Base-by-base conservation (phyloP, 2,888 invertebrate species). In the Helleia helle region DNA sequence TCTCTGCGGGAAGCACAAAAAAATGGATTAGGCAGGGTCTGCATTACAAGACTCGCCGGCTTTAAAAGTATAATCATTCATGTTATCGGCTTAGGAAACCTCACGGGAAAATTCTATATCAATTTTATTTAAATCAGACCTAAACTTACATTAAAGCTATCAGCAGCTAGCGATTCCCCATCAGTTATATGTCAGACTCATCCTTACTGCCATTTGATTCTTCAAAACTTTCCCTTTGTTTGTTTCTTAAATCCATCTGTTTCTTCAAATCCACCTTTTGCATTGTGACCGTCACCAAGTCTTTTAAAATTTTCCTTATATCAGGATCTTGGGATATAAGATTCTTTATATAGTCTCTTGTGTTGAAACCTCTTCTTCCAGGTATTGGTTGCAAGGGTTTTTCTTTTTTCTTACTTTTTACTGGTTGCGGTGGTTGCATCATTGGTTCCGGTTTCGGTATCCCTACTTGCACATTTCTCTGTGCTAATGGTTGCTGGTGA, bases 241-340 rank as follows among this genome's bases (percentile, higher is more conserved):
- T 8, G 6, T 2, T 18, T 18, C 49, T 59, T 0, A 48, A 36
- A 2, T 67, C 65, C 1, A 73, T 45, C 55, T 66, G 54, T 7
- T 75, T 69, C 44, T 71, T 48, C 38, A 83, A 43, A 53, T 77
- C 71, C 3, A 74, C 77, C 48, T 84, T 84, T 59, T 79, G 67
- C 74, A 83, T 81, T 1, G 83, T 80, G 0, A 84, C 81, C 44
- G 69, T 70, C 15, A 84, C 83, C 1, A 84, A 52, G 26, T 83
- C 80, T 43, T 71, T 80, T 36, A 84, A 54, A 26, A 84, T 81
- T 56, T 72, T 77, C 48, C 72, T 70, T n/a, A 84, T 77, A 43
- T 84, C 83, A 1, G 64, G 61, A 42, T 84, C 83, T 15, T 76
- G 62, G 0, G 79, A 62, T 17, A 84, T 74, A 4, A 84, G 40